Evolutionary conservation across 2,797 vertebrate genomes (phyloP), one percentile per base, ranked within the genome.

Genomic region (Syngnathus acus): DNA sequence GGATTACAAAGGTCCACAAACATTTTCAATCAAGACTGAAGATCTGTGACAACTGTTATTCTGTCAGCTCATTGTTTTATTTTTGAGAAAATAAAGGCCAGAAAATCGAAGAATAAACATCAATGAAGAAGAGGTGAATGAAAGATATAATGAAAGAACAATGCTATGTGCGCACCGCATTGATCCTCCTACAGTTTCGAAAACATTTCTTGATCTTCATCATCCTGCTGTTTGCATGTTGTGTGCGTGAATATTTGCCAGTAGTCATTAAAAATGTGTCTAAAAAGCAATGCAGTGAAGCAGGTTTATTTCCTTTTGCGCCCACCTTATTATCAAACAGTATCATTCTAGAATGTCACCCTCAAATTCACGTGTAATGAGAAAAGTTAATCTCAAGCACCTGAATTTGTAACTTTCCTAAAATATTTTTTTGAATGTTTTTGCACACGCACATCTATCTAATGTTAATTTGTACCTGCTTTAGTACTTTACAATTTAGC

Each of bases 81-180:
- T 43, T 40, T 14, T 62, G 40, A 10, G 3, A 62, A 43, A 26
- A 62, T 43, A 11, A 42, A 43, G 21, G 39, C 59, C 67, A 60
- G 64, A 82, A 78, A 78, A 71, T 84, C 84, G 77, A 80, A 65
- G 57, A 64, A 82, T 70, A 70, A 83, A 75, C 82, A 86, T 86
- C 78, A 78, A 72, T 67, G 73, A 82, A 78, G 43, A 32, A 66
- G 67, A 71, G 63, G 67, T 57, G 54, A 74, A 60, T 39, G 32
- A 70, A 68, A 70, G 59, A 67, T 62, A 21, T 32, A 51, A 68
- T 70, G 55, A 67, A 51, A 68, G 72, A 80, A 67, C 69, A 81
- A 78, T 68, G 50, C 67, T 47, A 9, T 48, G 65, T 21, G 47
- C 70, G 78, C 60, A 19, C 61, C 39, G 58, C 76, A 82, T 69